A percentile compares a stretch with the other conserved stretches of the same genome.
phyloP scores from a whole-genome alignment of 1,140 invertebrate species.

The Halyomorpha halys region DNA sequence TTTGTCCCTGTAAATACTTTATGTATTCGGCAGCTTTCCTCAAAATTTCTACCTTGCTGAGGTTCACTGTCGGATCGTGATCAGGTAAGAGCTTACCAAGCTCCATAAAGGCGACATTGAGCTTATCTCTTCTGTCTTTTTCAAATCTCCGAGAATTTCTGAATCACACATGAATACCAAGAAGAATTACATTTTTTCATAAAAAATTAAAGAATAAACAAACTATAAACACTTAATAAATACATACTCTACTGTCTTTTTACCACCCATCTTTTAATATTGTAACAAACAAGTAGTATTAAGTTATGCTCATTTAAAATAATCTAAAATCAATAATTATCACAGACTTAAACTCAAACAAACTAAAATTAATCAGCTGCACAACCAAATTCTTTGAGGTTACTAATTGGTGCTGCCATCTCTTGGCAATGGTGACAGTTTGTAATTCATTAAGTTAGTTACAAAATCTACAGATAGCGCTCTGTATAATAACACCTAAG shows the following conservation, averaged over 20 bases:
- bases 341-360: too few species aligned
- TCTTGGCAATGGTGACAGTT: too few species aligned
- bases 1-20: slow-evolving; percentile 38
- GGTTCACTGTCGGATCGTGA: slow-evolving; percentile 37
- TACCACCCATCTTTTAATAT: slow-evolving; percentile 18
- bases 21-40: slow-evolving; percentile 39
- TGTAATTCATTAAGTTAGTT: too few species aligned
- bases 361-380: too few species aligned
- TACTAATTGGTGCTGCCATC: too few species aligned
- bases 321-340: too few species aligned
- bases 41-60: slow-evolving; percentile 41
- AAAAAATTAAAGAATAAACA: neutral
- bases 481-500: too few species aligned
- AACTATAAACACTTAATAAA: neutral
- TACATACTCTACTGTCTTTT: slow-evolving; percentile 22
- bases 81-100: slow-evolving; percentile 40
- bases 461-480: too few species aligned
- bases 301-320: too few species aligned
- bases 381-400: too few species aligned
- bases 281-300: too few species aligned
- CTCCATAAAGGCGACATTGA: slow-evolving; percentile 40
- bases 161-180: too few species aligned
- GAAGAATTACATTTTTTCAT: neutral
- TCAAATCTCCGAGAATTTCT: slow-evolving; percentile 41
- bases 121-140: slow-evolving; percentile 39